phyloP scores from a whole-genome alignment of 2,888 invertebrate genomes.

The Caenorhabditis becei region DNA sequence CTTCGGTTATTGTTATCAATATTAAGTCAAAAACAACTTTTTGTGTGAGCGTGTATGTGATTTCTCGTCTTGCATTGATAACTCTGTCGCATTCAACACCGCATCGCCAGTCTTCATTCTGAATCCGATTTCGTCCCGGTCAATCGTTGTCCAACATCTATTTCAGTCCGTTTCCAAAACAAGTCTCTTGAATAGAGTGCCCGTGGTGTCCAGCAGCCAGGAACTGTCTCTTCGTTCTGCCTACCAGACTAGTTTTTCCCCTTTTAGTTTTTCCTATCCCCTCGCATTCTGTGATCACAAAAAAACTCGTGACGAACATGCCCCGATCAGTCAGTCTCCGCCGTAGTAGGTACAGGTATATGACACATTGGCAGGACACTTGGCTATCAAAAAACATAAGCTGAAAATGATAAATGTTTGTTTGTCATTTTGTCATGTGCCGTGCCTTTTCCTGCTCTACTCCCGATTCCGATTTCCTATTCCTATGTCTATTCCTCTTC shows the following conservation, averaged over 20 bases:
- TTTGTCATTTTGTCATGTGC: constrained; percentile 18
- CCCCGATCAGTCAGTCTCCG: constrained; percentile 5
- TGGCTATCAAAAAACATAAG: constrained; percentile 11
- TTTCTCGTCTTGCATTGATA: neutral
- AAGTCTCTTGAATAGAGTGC: constrained; percentile 10
- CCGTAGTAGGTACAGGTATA: neutral
- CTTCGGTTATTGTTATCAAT: neutral
- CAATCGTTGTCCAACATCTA: neutral
- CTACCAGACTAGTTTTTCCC: constrained; percentile 6
- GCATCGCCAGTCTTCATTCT: too few species aligned
- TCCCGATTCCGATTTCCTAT: too few species aligned
- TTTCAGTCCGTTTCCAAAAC: constrained; percentile 8
- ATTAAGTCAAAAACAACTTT: neutral
- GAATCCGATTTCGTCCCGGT: too few species aligned
- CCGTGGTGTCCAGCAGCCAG: neutral
- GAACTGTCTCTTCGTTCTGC: neutral
- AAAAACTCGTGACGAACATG: constrained; percentile 7
- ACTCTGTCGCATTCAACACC: neutral
- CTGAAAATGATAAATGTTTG: constrained; percentile 48
- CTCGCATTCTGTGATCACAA: constrained; percentile 9
- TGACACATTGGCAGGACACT: neutral
- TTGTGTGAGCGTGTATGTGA: neutral
- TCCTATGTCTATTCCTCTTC: neutral
- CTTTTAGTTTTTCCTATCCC: neutral
- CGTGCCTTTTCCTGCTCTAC: neutral